Conservation (phyloP, 2,113 vertebrate genomes). For the Nicator chloris region DNA sequence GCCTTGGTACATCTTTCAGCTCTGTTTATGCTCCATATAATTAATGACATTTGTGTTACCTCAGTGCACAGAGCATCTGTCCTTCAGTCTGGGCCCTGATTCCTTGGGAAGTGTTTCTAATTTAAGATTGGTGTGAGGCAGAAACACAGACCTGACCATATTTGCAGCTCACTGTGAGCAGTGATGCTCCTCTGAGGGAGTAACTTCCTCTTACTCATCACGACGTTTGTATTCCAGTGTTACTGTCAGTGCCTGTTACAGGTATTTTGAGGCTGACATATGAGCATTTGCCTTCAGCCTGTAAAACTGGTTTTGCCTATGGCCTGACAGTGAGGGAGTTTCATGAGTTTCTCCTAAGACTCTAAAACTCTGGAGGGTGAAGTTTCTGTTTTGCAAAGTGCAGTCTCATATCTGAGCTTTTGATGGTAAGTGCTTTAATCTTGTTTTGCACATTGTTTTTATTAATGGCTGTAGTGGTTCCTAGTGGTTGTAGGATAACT, state of each 20-base stretch:
- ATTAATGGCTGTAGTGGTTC: background rate
- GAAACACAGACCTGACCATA: background rate
- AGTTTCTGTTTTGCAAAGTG: background rate
- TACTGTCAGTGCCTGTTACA: background rate
- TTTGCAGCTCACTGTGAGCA: background rate
- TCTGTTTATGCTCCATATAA: background rate
- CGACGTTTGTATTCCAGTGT: background rate
- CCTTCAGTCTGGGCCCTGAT: background rate
- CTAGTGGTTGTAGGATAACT: background rate
- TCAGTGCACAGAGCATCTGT: background rate
- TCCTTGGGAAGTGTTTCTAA: background rate
- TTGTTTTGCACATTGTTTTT: background rate
- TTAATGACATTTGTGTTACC: background rate
- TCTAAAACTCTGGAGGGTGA: background rate
- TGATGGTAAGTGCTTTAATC: background rate
- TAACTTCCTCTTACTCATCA: background rate
- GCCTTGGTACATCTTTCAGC: background rate
- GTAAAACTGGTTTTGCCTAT: background rate
- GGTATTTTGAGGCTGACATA: background rate
- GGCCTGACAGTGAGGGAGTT: background rate
- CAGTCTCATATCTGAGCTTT: background rate
- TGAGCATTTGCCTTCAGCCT: background rate
- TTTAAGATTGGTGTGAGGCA: background rate
- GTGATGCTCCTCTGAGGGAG: background rate
- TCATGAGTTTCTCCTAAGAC: background rate